Percentiles rank a stretch among this genome's conserved stretches.
Evolutionary conservation across 2,113 vertebrate species (phyloP).

Genomic region (Sebastes fasciatus): DNA sequence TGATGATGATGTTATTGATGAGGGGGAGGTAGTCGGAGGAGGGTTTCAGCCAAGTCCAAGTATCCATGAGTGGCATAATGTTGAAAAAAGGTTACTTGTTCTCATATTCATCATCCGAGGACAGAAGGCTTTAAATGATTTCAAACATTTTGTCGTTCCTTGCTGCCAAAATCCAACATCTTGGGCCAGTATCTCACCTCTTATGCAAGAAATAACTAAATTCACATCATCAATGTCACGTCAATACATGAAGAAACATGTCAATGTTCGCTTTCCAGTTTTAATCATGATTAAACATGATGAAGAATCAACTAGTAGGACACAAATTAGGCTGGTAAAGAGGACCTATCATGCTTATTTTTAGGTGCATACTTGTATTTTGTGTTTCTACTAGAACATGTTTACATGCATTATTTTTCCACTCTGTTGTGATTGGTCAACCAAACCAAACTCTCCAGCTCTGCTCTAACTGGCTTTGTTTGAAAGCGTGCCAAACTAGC

Average conservation of each 20-base stretch:
- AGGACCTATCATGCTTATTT: too few relatives aligned
- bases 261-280: not conserved
- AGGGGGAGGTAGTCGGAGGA: not conserved
- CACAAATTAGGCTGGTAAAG: not conserved
- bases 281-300: not conserved
- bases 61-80: not conserved
- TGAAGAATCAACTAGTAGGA: not conserved
- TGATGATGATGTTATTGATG: slow-evolving; percentile 27
- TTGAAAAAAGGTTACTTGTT: not conserved
- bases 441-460: too few relatives aligned
- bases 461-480: too few relatives aligned
- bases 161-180: not conserved
- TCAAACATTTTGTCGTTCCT: not conserved
- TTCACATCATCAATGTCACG: not conserved
- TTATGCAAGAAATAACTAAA: not conserved
- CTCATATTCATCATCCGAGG: not conserved
- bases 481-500: too few relatives aligned
- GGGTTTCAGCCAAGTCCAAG: not conserved
- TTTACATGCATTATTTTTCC: too few relatives aligned
- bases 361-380: too few relatives aligned
- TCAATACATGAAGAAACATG: not conserved
- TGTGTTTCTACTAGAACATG: too few relatives aligned
- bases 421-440: too few relatives aligned
- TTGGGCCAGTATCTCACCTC: not conserved
- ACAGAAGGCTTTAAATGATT: not conserved